Percentiles rank a stretch among this genome's conserved stretches.
Conservation (phyloP, 2,797 vertebrate species). For the Chrysocyon brachyurus region DNA sequence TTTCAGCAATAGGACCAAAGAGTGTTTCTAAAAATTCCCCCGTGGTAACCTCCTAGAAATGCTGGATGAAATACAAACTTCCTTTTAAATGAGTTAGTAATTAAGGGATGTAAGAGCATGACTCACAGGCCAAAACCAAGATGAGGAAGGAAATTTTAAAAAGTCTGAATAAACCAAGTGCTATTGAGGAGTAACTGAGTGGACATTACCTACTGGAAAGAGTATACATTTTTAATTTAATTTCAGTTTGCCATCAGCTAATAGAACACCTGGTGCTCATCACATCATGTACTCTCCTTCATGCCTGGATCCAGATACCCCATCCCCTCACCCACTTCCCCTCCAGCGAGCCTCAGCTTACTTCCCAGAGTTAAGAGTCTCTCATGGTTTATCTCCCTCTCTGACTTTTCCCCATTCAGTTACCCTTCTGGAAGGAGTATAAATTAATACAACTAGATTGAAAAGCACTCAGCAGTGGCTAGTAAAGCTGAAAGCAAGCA, state of each 20-base stretch:
- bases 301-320: too few relatives aligned
- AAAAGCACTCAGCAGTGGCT: not conserved
- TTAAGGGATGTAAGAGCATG: not conserved
- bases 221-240: too few relatives aligned
- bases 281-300: too few relatives aligned
- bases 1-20: not conserved
- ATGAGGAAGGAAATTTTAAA: not conserved
- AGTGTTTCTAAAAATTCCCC: not conserved
- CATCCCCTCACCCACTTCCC: too few relatives aligned
- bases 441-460: too few relatives aligned
- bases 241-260: too few relatives aligned
- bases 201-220: not conserved
- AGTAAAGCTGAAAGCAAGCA: not conserved
- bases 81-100: not conserved
- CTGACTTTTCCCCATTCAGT: too few relatives aligned
- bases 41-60: not conserved
- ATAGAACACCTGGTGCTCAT: too few relatives aligned
- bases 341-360: too few relatives aligned
- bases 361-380: too few relatives aligned
- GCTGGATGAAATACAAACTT: not conserved
- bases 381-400: too few relatives aligned
- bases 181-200: not conserved
- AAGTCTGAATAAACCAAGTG: not conserved
- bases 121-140: not conserved
- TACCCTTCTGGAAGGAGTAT: too few relatives aligned